phyloP scores from a whole-genome alignment of 2,797 vertebrate species.

The Peromyscus eremicus region DNA sequence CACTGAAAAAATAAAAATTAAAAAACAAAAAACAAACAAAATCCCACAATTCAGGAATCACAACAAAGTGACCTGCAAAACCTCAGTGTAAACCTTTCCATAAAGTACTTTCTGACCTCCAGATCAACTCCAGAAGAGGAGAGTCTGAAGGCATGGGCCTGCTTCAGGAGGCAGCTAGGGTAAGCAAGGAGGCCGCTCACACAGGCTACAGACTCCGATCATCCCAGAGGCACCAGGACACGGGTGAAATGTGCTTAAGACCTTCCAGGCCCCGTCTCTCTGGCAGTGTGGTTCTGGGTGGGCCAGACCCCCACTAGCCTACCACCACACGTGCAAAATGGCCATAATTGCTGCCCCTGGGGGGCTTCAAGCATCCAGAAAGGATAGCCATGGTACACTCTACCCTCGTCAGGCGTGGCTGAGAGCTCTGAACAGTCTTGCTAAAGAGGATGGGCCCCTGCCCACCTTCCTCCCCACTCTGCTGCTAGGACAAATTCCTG shows the following conservation, averaged over 20 bases:
- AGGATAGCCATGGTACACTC: background rate
- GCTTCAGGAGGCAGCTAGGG: background rate
- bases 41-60: background rate
- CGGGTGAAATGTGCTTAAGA: background rate
- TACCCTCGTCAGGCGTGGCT: background rate
- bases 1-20: background rate
- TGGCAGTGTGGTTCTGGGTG: background rate
- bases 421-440: background rate
- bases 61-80: background rate
- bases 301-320: background rate
- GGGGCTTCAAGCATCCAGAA: background rate
- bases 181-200: background rate
- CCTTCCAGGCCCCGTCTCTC: background rate
- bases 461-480: background rate
- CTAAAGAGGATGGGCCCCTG: background rate
- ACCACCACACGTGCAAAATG: background rate
- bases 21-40: background rate
- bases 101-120: background rate
- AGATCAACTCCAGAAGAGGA: background rate
- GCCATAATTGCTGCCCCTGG: background rate
- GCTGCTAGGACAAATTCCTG: conserved; percentile 85
- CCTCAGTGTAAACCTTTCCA: background rate
- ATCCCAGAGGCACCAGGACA: background rate
- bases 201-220: background rate
- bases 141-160: background rate